Base-by-base conservation (phyloP, 2,888 invertebrate species). In the Aporophyla nigra region DNA sequence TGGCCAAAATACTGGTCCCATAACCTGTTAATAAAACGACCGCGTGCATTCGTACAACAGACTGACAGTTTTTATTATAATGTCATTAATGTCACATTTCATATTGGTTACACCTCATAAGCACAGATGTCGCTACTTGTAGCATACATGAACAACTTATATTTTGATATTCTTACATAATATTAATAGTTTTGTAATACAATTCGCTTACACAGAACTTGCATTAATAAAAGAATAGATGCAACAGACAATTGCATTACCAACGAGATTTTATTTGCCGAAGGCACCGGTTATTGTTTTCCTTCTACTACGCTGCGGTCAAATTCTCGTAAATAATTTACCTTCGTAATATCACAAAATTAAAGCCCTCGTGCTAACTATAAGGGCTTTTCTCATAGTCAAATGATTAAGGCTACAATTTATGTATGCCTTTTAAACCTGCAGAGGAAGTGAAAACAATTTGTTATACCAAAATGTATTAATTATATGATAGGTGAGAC, bases 361-460 rank as follows among this genome's bases (percentile, higher is more conserved):
- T 90, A 90, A 90, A 88, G 89, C 86, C 89, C 66, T 78, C 86
- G 71, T 85, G 83, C 88, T 88, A 90, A 91, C 89, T 91, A 90
- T 84, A 87, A 88, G 88, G 89, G 89, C 87, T 91, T 89, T 88
- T 86, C 88, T 84, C 88, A 88, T 87, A 87, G 88, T 84, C 87
- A 88, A 93, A 92, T 92, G 90, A 93, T 93, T 93, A 92, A 89
- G 89, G 90, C 87, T 88, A 86, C 82, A 90, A 94, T 93, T 93
- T 93, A 93, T 93, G 91, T 88, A 88, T 88, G 86, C 88, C 87
- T 91, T 91, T 89, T 79, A 79, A 75, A 89, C 88, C 87, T 82
- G 65, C 61, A 69, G 77, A 88, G 90, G 90, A 89, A 89, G 89
- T 85, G 87, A 88, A 90, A 92, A 90, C 91, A 91, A 92, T 93